phyloP scores from a whole-genome alignment of 2,113 vertebrate species.

The Psittacara wagleri region DNA sequence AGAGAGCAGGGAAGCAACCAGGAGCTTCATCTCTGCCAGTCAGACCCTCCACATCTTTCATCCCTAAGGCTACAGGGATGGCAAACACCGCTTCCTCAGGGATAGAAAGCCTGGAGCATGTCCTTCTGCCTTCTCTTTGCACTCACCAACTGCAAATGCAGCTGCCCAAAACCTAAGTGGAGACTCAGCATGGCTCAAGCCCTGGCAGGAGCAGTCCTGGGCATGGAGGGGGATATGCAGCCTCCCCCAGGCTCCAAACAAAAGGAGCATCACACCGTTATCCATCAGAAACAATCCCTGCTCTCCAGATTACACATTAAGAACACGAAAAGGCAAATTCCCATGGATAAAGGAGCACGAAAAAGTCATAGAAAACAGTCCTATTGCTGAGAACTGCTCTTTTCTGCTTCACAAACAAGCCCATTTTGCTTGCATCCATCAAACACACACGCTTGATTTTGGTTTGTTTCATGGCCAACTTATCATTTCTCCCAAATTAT shows the following conservation, averaged over 20 bases:
- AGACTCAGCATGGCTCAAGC: not conserved
- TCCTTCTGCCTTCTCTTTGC: not conserved
- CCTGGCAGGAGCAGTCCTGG: not conserved
- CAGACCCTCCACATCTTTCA: not conserved
- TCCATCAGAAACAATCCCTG: not conserved
- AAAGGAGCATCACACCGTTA: not conserved
- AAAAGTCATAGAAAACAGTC: not conserved
- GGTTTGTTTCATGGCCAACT: conserved; percentile 9
- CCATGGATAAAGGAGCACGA: not conserved
- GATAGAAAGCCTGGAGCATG: not conserved
- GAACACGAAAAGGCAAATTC: not conserved
- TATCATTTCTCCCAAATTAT: conserved; percentile 1
- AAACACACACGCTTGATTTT: conserved; percentile 25
- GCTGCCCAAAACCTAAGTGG: conserved; percentile 9
- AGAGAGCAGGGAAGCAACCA: not conserved
- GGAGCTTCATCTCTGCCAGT: not conserved
- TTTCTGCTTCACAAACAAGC: not conserved
- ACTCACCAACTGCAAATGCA: not conserved
- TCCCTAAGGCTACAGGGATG: not conserved
- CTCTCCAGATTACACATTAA: not conserved
- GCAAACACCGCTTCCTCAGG: rapidly evolving
- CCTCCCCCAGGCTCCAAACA: not conserved
- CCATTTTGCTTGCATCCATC: not conserved
- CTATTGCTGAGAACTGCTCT: not conserved
- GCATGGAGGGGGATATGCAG: not conserved